Conservation (phyloP, 2,113 vertebrate species). For the Platycercus adscitus region DNA sequence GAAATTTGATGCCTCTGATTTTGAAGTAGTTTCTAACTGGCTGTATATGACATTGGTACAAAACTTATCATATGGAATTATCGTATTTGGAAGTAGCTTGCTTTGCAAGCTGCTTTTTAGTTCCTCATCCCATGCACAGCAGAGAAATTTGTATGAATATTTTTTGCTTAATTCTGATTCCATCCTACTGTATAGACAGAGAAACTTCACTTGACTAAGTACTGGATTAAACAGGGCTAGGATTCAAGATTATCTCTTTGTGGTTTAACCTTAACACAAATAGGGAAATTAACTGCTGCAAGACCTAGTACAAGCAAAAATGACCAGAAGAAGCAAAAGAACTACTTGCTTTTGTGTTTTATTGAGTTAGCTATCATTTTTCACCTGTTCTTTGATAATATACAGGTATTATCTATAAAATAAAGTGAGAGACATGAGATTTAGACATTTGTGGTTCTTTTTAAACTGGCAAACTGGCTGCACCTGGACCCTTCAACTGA, state of each 20-base stretch:
- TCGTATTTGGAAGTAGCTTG: constrained; percentile 60
- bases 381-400: background rate
- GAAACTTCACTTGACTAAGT: constrained; percentile 28
- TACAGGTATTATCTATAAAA: background rate
- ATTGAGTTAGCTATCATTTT: background rate
- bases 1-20: constrained; percentile 72
- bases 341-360: background rate
- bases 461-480: background rate
- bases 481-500: background rate
- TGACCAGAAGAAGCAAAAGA: background rate
- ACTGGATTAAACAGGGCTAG: constrained; percentile 38
- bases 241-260: constrained; percentile 38
- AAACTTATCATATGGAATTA: constrained; percentile 75
- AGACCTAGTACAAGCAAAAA: background rate
- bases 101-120: constrained; percentile 73
- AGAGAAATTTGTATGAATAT: constrained; percentile 66
- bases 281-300: constrained; percentile 44
- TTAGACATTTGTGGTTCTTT: background rate
- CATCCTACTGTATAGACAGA: background rate
- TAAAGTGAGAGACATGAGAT: background rate
- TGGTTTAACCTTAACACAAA: constrained; percentile 44
- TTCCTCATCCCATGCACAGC: constrained; percentile 56
- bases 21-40: constrained; percentile 66
- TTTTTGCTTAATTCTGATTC: constrained; percentile 52
- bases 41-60: constrained; percentile 70